Evolutionary conservation across 1,140 invertebrate genomes (phyloP).

Genomic region (Saccostrea cuccullata): DNA sequence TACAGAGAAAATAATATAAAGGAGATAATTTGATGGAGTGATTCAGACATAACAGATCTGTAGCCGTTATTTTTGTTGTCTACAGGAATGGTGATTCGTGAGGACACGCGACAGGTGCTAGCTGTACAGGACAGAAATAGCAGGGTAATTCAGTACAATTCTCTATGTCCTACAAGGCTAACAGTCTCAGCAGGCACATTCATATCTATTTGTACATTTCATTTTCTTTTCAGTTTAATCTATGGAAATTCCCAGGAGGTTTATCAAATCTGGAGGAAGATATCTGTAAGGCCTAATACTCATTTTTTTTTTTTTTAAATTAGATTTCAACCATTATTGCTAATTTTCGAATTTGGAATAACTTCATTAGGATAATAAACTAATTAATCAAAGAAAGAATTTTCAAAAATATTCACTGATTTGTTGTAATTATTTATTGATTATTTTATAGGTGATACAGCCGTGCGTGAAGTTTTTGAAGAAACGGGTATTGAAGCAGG

Average conservation of each 20-base stretch:
- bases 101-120: slow-evolving; percentile 86
- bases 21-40: too few species aligned
- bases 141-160: slow-evolving; percentile 58
- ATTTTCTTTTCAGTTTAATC: slow-evolving; percentile 58
- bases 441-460: slow-evolving; percentile 81
- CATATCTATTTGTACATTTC: not conserved
- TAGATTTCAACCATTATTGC: too few species aligned
- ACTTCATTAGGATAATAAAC: too few species aligned
- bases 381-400: too few species aligned
- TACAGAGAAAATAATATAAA: too few species aligned
- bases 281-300: slow-evolving; percentile 66
- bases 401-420: too few species aligned
- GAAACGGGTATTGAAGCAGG: slow-evolving; percentile 89
- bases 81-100: slow-evolving; percentile 87
- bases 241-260: slow-evolving; percentile 95
- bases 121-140: slow-evolving; percentile 88
- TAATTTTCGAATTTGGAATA: too few species aligned
- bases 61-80: slow-evolving; percentile 74
- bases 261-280: slow-evolving; percentile 88
- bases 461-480: slow-evolving; percentile 91
- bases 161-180: not conserved
- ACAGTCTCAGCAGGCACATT: not conserved
- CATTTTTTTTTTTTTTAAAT: not conserved
- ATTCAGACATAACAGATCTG: too few species aligned
- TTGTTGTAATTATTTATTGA: too few species aligned